Evolutionary conservation across 2,797 vertebrate species (phyloP).

Genomic region (Sebastolobus alascanus): DNA sequence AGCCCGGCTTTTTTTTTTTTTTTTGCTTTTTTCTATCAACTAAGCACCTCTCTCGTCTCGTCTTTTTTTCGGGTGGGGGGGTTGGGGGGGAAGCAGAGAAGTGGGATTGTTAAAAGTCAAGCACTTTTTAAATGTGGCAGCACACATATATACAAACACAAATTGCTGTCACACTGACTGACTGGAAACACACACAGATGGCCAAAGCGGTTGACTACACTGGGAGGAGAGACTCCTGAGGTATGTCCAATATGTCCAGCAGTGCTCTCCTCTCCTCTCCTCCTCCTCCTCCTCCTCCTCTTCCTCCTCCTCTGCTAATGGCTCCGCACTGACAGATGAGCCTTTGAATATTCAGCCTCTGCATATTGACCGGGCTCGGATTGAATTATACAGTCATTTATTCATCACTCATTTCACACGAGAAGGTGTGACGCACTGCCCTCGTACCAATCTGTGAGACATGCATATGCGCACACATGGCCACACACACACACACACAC

Average conservation of each 20-base stretch:
- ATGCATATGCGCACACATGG: slow-evolving; percentile 57
- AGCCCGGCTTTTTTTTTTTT: slow-evolving; percentile 47
- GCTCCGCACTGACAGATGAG: slow-evolving; percentile 62
- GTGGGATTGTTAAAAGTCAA: slow-evolving; percentile 59
- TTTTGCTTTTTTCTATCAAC: slow-evolving; percentile 40
- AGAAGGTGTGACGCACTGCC: slow-evolving; percentile 73
- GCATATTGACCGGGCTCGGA: slow-evolving; percentile 72
- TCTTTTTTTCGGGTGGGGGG: slow-evolving; percentile 32
- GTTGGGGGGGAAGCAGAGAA: slow-evolving; percentile 11
- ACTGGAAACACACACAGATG: slow-evolving; percentile 27
- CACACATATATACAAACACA: not conserved
- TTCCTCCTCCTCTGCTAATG: slow-evolving; percentile 51
- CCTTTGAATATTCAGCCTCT: slow-evolving; percentile 76
- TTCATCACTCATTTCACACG: slow-evolving; percentile 78
- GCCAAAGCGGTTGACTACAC: slow-evolving; percentile 37
- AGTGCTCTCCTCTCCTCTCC: slow-evolving; percentile 32
- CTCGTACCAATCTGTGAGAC: slow-evolving; percentile 72
- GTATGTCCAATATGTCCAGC: slow-evolving; percentile 57
- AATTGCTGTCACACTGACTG: not conserved
- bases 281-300: slow-evolving; percentile 7
- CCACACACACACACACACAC: slow-evolving; percentile 49
- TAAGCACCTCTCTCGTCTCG: slow-evolving; percentile 68
- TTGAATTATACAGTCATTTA: slow-evolving; percentile 79
- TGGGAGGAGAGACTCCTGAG: slow-evolving; percentile 48
- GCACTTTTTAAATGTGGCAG: slow-evolving; percentile 47